Evolutionary conservation across 2,888 invertebrate species (phyloP), one percentile per base, ranked within the genome.

Genomic region (Nemoura dubitans): DNA sequence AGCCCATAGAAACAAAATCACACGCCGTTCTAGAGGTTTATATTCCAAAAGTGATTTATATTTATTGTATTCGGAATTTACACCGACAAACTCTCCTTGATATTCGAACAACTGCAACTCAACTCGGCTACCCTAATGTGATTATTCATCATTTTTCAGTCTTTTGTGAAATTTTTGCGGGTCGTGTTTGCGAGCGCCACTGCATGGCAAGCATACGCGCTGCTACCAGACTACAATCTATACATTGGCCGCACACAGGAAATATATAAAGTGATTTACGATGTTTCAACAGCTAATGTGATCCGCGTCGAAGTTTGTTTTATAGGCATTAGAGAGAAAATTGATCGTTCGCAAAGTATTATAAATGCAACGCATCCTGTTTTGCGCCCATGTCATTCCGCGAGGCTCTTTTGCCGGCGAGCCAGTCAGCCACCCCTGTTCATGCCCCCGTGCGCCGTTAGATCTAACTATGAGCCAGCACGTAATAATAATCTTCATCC

Each of bases 201-300:
- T 59, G 59, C 59, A 21, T 59, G 59, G 59, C 59, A 21, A 21
- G 59, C 59, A 59, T 59, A 59, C 3, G 59, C 59, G 21, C 14
- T 21, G 21, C 16, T 21, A 59, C 59, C 81, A 30, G 28, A 30
- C 29, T 28, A 81, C 81, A 81, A 81, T 81, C 81, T 81, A n/a
- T n/a, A n/a, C 81, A 29, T 81, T 30, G n/a, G 5, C 29, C 81
- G n/a, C n/a, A 30, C n/a, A 30, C 28, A 30, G 81, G 81, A 81
- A 81, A 81, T 81, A 81, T 29, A 81, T 81, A 81, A 81, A 81
- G 81, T 81, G 81, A 81, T 81, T 81, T 81, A 81, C 30, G 81
- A 30, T 81, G 81, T 81, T 28, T 16, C 81, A n/a, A 59, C 30
- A 29, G 81, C 28, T 81, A 81, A 81, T 81, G 81, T 81, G 81